Evolutionary conservation across 2,888 invertebrate genomes (phyloP).

Genomic region (Hedya salicella): DNA sequence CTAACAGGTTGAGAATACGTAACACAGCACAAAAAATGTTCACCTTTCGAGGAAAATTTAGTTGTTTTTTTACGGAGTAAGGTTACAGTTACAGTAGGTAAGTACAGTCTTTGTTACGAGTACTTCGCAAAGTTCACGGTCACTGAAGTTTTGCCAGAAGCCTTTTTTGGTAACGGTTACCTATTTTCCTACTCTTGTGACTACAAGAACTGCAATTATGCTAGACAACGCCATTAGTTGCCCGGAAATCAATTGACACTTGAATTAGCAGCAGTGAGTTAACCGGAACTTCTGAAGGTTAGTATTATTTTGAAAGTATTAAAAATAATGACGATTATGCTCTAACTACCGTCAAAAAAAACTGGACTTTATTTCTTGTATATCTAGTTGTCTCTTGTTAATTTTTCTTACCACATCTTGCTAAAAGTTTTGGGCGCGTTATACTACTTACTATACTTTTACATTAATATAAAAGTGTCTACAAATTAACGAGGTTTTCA

Average conservation of each 20-base stretch:
- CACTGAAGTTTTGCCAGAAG: constrained; percentile 2
- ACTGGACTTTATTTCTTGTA: too few species aligned
- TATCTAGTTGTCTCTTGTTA: too few species aligned
- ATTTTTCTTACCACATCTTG: too few species aligned
- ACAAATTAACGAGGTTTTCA: too few species aligned
- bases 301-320: constrained; percentile 24
- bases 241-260: constrained; percentile 33
- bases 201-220: constrained; percentile 19
- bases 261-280: constrained; percentile 14
- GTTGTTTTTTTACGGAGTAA: background rate
- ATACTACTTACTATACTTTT: too few species aligned
- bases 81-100: background rate
- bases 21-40: background rate
- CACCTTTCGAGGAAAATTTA: background rate
- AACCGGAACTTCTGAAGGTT: constrained; percentile 29
- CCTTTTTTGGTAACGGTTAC: constrained; percentile 6
- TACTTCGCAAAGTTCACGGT: constrained; percentile 15
- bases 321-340: background rate
- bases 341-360: too few species aligned
- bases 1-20: background rate
- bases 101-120: background rate
- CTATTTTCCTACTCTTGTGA: constrained; percentile 24
- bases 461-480: too few species aligned
- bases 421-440: too few species aligned
- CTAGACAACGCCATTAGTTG: constrained; percentile 5